These are phyloP conservation scores for Montipora sp. DNA, from an alignment of 64 coral and sea anemone genomes.

Conservation along the genomic window DNA sequence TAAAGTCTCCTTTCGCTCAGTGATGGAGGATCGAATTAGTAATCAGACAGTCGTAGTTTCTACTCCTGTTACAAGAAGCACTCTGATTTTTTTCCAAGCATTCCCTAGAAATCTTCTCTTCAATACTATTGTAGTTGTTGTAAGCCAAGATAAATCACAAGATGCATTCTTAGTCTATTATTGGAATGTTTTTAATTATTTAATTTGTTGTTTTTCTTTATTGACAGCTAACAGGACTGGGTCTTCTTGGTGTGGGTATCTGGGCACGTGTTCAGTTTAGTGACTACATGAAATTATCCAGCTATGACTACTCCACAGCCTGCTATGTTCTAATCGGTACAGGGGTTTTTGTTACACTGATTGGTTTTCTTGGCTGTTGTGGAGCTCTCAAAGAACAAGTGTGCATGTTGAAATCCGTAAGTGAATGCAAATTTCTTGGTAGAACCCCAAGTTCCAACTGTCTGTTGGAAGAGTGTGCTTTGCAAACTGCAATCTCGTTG, in stretches of 20 bases:
- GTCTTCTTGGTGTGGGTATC: slow-evolving; percentile 91
- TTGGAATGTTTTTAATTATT: background rate
- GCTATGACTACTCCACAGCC: slow-evolving; percentile 79
- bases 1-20: too few species aligned
- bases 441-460: too few species aligned
- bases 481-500: too few species aligned
- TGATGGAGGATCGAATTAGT: too few species aligned
- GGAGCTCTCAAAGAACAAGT: slow-evolving; percentile 88
- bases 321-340: slow-evolving; percentile 87
- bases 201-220: background rate
- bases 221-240: slow-evolving; percentile 80
- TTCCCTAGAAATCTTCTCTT: too few species aligned
- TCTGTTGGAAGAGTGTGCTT: too few species aligned
- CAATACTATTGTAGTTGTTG: too few species aligned
- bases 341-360: slow-evolving; percentile 75
- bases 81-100: too few species aligned
- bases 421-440: background rate
- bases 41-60: too few species aligned
- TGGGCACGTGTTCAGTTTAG: slow-evolving; percentile 82
- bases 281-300: slow-evolving; percentile 89
- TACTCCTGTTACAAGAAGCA: too few species aligned
- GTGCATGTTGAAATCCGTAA: slow-evolving; percentile 93
- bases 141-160: too few species aligned
- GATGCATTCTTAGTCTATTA: too few species aligned
- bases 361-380: slow-evolving; percentile 98